phyloP scores from a whole-genome alignment of 2,888 invertebrate genomes.

The Dioctria linearis region DNA sequence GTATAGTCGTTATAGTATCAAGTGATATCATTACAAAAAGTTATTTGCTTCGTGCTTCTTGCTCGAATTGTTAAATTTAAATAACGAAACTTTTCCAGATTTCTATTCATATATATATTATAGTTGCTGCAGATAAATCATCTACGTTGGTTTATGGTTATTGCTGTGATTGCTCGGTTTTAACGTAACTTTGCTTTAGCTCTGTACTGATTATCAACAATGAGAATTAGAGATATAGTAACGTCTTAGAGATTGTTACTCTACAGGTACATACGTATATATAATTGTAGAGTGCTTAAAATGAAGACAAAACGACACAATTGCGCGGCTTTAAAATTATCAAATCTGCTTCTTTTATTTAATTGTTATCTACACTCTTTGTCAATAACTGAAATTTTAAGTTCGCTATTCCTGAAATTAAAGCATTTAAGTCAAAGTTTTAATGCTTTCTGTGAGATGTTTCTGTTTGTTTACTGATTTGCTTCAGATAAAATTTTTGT shows the following conservation, averaged over 20 bases:
- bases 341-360: slow-evolving; percentile 12
- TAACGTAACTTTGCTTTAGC: slow-evolving; percentile 11
- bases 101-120: slow-evolving; percentile 37
- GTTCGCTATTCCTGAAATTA: background rate
- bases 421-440: too few relatives aligned
- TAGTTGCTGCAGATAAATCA: slow-evolving; percentile 20
- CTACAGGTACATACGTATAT: too few relatives aligned
- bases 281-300: background rate
- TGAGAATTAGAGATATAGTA: slow-evolving; percentile 13
- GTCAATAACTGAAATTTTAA: slow-evolving; percentile 19
- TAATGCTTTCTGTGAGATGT: too few relatives aligned
- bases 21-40: background rate
- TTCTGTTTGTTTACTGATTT: too few relatives aligned
- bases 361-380: slow-evolving; percentile 22
- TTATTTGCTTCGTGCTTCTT: background rate
- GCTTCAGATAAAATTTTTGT: too few relatives aligned
- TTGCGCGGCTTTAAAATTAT: slow-evolving; percentile 11
- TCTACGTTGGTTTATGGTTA: slow-evolving; percentile 41
- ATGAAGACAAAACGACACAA: background rate
- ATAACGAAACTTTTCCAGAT: slow-evolving; percentile 13
- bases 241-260: slow-evolving; percentile 12
- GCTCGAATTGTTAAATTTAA: slow-evolving; percentile 26
- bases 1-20: background rate
- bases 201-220: slow-evolving; percentile 41
- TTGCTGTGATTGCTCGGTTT: slow-evolving; percentile 34